Evolutionary conservation across 2,797 vertebrate genomes (phyloP), one percentile per base, ranked within the genome.

Genomic region (Danio jaintianensis): DNA sequence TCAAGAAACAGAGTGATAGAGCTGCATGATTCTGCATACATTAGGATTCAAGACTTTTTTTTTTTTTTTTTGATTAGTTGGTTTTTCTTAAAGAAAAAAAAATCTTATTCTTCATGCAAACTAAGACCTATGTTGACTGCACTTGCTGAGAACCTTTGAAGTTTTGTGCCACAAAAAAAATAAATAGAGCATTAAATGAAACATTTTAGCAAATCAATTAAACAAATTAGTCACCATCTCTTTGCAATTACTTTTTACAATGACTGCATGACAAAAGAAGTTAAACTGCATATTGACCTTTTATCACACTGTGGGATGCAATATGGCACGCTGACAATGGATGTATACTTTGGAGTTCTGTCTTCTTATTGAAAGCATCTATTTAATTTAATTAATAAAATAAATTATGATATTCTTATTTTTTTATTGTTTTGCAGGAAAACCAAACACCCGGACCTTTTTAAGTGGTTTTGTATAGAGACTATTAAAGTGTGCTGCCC

Each of bases 401-500:
- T 3, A 47, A 40, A 9, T 79, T 43, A 43, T 42, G 6, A 22
- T 4, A 10, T 47, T 9, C 79, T 79, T 72, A 43, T 55, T 81
- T 38, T 82, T 85, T 47, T 16, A 22, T 76, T 80, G 16, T 16
- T 22, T 79, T 81, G n/a, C 87, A 99, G 98, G 91, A 96, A 96
- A 94, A 92, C 94, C 52, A 94, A 96, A 75, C 88, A 96, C 69
- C 96, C 97, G 0, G 95, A 97, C 86, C 88, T 99, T 47, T 94
- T 95, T 78, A 96, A 96, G n/a, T 99, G 97, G 97, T 96, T 99
- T 92, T 99, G 98, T 83, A 91, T 97, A 82, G 94, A 96, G 69
- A 95, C 94, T 0, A 90, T 97, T 84, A 86, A 96, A 87, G 95
- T 95, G 45, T 99, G 97, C 90, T 99, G 97, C 77, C 92, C 93